Base-by-base conservation (phyloP, 1,140 invertebrate species). In the Camponotus floridanus region DNA sequence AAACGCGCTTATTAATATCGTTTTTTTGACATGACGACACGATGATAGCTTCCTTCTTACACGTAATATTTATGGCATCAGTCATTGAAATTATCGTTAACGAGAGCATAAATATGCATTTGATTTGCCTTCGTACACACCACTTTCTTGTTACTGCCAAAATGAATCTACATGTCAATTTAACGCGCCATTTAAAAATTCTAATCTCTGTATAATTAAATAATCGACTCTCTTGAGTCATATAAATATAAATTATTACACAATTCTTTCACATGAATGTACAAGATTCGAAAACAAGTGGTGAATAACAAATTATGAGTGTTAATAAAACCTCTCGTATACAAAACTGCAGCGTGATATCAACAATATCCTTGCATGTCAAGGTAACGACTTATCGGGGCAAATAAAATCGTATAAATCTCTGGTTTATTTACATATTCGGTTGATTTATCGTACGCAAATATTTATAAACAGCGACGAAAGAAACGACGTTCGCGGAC, bases 41-140 rank as follows among this genome's bases (percentile, higher is more conserved):
- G 55, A 73, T 39, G 26, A 71, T 61, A 73, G 26, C 18, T 71
- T 8, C 6, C 15, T 68, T 70, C 48, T 71, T 59, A 42, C 21
- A 18, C 31, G 55, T 21, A 81, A 73, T 26, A 55, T 73, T 73
- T 81, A 81, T 55, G 61, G 51, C 55, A 73, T 81, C 79, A 81
- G 61, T 81, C 67, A 81, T 73, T 67, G 68, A 26, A 45, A 81
- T 81, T 55, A 73, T 61, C 79, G 42, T 81, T 81, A 81, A 81
- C 39, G 39, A 71, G 55, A 81, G 39, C 57, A 81, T 81, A 81
- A 81, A 81, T 81, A 81, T 81, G 79, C 67, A 81, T 81, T 73
- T 55, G 55, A 15, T 59, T 73, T 59, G 39, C 51, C 26, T 71
- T 71, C 55, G 31, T 31, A 71, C 65, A 55, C 11, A 51, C 26